Evolutionary conservation across 1,140 invertebrate species (phyloP).

Genomic region (Cydia splendana): DNA sequence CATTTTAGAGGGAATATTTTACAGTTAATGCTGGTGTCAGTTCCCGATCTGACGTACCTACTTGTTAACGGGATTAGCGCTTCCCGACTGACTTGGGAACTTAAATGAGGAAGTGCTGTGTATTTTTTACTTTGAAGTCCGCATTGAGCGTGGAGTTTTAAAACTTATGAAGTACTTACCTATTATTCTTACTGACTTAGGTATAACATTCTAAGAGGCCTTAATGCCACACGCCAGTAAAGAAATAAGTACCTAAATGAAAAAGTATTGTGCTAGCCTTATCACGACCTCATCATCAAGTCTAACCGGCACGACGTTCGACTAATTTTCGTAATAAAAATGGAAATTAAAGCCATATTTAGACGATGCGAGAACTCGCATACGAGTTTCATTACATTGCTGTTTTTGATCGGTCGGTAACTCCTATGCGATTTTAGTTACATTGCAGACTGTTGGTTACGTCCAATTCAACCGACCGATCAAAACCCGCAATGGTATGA

Average conservation of each 20-base stretch:
- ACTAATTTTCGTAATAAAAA: background rate
- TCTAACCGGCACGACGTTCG: no score
- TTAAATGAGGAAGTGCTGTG: background rate
- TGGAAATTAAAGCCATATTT: no score
- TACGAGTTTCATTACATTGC: no score
- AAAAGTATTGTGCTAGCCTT: no score
- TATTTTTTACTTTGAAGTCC: background rate
- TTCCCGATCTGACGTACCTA: slow-evolving; percentile 30
- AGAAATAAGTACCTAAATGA: no score
- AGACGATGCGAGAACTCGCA: no score
- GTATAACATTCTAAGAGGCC: background rate
- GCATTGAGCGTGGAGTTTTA: background rate
- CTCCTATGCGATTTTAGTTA: no score
- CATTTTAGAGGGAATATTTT: slow-evolving; percentile 31
- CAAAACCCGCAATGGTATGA: no score
- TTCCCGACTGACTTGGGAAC: slow-evolving; percentile 1
- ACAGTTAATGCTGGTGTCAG: slow-evolving; percentile 31
- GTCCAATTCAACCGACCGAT: no score
- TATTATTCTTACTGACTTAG: background rate
- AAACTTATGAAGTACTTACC: background rate
- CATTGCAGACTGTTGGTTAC: no score
- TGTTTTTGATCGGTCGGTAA: no score
- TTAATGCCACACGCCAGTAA: background rate
- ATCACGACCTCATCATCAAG: no score
- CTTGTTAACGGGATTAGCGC: slow-evolving; percentile 27